Evolutionary conservation across 2,888 invertebrate genomes (phyloP), one percentile per base, ranked within the genome.

Genomic region (Oxyscelio sp.): DNA sequence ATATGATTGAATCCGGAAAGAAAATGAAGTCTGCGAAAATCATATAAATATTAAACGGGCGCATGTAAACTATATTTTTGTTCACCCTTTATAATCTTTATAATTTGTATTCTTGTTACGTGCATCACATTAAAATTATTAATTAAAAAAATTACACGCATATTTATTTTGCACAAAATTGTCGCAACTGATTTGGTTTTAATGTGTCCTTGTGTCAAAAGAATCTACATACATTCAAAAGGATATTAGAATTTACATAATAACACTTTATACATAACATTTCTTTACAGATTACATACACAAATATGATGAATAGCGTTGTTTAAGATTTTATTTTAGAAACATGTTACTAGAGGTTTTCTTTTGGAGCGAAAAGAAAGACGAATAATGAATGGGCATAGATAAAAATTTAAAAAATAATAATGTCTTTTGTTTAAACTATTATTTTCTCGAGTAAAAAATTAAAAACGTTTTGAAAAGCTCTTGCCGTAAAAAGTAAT

Each of bases 1-100:
- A 77, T 85, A 85, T 80, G 80, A 84, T 84, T 75, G 84, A 84
- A 80, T 84, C 52, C 75, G 71, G 74, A 84, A 84, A 74, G 80
- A 84, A 84, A 79, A 84, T 70, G 75, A 77, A 80, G 71, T 38
- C 66, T 15, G 58, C 50, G 68, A 74, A 77, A 70, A 58, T 17
- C 45, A n/a, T 79, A 79, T 78, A 83, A 83, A 84, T 77, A 83
- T 83, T 73, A 74, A 73, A 74, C 61, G 54, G 34, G 65, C 27
- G 61, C 43, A 45, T 68, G 74, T 68, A 74, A 74, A 83, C 27
- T 61, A 24, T 73, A 73, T 65, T 82, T 56, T 34, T 68, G 59
- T 31, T 66, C 48, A 27, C 50, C 19, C 34, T 48, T 54, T 27
- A 4, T 27, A 6, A 4, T 27, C 27, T 27, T 27, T 27, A 31